Evolutionary conservation across 2,797 vertebrate genomes (phyloP).

Genomic region (Thunnus albacares): DNA sequence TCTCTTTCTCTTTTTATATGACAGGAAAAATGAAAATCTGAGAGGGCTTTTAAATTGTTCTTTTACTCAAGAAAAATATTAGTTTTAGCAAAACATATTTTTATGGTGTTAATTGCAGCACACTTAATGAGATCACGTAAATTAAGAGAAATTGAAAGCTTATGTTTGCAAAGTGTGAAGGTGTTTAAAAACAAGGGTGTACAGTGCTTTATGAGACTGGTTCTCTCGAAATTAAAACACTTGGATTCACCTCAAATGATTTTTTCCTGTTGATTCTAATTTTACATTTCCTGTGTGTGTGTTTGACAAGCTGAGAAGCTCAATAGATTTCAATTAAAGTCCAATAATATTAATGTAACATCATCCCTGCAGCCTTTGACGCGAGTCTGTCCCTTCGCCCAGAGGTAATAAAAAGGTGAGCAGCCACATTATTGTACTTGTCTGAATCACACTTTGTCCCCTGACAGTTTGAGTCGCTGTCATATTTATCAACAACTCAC

Average conservation of each 20-base stretch:
- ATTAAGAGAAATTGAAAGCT: not conserved
- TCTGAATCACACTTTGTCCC: slow-evolving; percentile 53
- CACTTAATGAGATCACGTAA: not conserved
- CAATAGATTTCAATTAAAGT: slow-evolving; percentile 39
- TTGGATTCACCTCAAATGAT: not conserved
- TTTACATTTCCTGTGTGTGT: not conserved
- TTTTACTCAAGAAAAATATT: not conserved
- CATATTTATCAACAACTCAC: slow-evolving; percentile 67
- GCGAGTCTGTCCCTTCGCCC: slow-evolving; percentile 20
- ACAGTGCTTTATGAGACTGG: not conserved
- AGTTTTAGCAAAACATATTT: not conserved
- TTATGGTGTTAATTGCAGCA: not conserved
- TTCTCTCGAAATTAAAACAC: slow-evolving; percentile 10
- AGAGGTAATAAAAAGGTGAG: slow-evolving; percentile 72
- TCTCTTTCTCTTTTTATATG: not conserved
- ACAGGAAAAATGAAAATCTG: not conserved
- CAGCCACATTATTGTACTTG: slow-evolving; percentile 55
- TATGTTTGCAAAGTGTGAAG: not conserved
- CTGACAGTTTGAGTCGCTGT: slow-evolving; percentile 39
- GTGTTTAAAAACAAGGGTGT: not conserved
- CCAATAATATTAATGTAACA: slow-evolving; percentile 40
- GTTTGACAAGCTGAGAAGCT: slow-evolving; percentile 6
- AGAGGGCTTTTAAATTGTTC: not conserved
- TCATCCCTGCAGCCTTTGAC: slow-evolving; percentile 24
- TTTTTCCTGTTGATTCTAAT: not conserved